These are phyloP conservation scores for Nephrotoma guestfalica DNA, from an alignment of 2,888 invertebrate genomes.

Conservation along the genomic window DNA sequence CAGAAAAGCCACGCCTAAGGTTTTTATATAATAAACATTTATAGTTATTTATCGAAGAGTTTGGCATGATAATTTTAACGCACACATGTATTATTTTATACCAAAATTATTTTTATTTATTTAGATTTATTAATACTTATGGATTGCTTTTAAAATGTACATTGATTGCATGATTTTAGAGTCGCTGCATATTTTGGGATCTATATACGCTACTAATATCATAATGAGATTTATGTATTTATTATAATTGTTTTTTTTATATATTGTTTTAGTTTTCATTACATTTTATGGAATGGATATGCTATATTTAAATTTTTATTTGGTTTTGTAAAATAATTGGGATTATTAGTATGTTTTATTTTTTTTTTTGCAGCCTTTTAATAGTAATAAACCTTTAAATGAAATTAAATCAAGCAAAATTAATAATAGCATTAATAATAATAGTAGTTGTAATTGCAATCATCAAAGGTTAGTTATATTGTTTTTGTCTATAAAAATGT, in stretches of 20 bases:
- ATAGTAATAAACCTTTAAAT: neutral
- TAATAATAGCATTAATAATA: neutral
- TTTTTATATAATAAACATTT: conserved; percentile 21
- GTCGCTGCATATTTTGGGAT: neutral
- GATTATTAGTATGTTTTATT: neutral
- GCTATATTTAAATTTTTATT: neutral
- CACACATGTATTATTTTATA: neutral
- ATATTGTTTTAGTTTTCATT: neutral
- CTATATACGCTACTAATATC: neutral
- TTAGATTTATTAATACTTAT: neutral
- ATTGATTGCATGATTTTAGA: neutral
- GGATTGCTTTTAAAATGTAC: neutral
- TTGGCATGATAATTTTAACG: neutral
- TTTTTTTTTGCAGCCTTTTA: neutral
- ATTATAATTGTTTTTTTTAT: neutral
- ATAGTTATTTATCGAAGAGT: neutral
- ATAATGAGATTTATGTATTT: neutral
- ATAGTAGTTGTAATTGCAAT: neutral
- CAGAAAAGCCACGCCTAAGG: conserved; percentile 67
- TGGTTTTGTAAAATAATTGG: neutral
- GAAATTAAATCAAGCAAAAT: neutral
- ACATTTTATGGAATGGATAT: neutral
- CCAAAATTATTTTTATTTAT: neutral
- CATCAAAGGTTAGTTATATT: neutral
- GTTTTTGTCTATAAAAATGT: neutral